phyloP scores from a whole-genome alignment of 1,140 invertebrate species.

The Bathynomus jamesi region DNA sequence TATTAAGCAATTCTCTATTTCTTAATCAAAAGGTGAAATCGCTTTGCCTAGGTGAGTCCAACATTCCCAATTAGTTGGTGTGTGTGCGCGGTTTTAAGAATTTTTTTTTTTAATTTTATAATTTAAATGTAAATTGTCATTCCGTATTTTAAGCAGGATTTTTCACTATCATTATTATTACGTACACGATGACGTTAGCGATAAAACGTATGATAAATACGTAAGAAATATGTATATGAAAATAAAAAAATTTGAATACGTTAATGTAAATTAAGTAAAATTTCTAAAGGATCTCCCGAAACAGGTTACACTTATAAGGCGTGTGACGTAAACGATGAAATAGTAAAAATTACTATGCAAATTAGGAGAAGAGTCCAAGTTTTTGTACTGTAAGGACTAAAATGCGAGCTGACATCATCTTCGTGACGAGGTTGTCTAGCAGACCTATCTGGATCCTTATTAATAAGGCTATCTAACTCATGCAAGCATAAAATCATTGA shows the following conservation, averaged over 20 bases:
- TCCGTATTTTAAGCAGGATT: not conserved
- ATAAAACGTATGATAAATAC: not conserved
- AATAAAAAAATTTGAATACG: not conserved
- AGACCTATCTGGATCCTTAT: not conserved
- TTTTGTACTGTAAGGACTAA: not conserved
- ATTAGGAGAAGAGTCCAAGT: not conserved
- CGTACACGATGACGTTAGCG: not conserved
- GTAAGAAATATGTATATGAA: too few species aligned
- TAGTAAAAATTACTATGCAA: not conserved
- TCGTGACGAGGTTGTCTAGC: not conserved
- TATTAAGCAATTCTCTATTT: not conserved
- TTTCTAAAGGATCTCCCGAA: not conserved
- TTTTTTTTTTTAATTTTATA: too few species aligned
- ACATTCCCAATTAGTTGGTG: not conserved
- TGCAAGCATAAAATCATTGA: too few species aligned
- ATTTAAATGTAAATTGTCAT: not conserved
- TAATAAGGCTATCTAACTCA: slow-evolving; percentile 1
- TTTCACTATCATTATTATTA: not conserved
- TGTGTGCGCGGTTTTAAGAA: too few species aligned
- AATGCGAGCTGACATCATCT: not conserved
- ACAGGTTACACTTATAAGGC: not conserved
- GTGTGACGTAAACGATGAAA: not conserved
- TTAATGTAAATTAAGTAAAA: too few species aligned
- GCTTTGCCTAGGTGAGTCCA: not conserved
- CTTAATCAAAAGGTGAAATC: not conserved